A percentile compares a stretch with the other conserved stretches of the same genome.
Evolutionary conservation across 2,797 vertebrate genomes (phyloP).

Genomic region (Ispidina picta): DNA sequence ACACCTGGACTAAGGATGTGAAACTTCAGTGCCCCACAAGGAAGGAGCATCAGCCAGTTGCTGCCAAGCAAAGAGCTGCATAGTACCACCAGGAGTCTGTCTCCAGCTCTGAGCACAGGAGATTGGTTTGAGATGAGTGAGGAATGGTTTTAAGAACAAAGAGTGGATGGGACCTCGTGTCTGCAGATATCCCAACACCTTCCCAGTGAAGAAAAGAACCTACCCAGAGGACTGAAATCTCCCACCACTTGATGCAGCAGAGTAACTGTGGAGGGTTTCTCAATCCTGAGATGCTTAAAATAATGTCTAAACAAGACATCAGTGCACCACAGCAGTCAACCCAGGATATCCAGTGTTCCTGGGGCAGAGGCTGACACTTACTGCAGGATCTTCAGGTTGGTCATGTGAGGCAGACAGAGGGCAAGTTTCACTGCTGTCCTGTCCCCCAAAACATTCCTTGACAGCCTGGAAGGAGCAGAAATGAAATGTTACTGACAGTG

Average conservation of each 20-base stretch:
- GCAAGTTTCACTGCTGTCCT: constrained; percentile 76
- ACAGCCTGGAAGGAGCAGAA: constrained; percentile 76
- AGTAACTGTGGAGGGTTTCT: background rate
- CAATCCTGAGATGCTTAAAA: background rate
- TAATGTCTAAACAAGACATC: background rate
- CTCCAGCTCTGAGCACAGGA: background rate
- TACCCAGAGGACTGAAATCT: background rate
- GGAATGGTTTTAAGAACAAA: background rate
- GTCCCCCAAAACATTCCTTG: constrained; percentile 80
- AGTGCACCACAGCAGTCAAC: background rate
- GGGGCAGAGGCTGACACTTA: constrained; percentile 71
- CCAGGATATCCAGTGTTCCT: background rate
- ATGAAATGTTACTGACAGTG: background rate
- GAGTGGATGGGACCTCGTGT: background rate
- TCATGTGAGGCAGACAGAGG: constrained; percentile 70
- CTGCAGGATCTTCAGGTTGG: constrained; percentile 80
- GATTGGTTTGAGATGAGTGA: background rate
- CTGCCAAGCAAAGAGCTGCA: background rate
- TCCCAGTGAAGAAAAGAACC: background rate
- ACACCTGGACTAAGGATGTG: background rate
- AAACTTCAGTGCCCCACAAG: background rate
- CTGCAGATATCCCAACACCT: background rate
- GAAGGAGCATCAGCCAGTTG: background rate
- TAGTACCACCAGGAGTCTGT: background rate
- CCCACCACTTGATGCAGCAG: background rate